phyloP scores from a whole-genome alignment of 2,113 vertebrate genomes.

The Talpa occidentalis region DNA sequence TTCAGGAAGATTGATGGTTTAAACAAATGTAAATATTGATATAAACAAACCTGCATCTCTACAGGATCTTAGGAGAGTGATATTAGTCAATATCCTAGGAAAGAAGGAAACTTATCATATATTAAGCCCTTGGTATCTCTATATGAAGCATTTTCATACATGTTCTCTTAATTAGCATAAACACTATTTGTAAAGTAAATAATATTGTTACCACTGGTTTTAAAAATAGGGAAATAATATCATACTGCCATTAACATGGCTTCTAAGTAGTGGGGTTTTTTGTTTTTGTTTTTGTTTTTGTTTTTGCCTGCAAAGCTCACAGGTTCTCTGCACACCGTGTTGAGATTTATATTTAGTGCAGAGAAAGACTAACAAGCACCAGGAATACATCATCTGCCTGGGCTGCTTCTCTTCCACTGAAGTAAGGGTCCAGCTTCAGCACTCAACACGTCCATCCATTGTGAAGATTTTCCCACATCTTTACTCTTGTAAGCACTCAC shows the following conservation, averaged over 20 bases:
- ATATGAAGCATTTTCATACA: not conserved
- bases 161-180: not conserved
- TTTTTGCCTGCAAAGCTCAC: not conserved
- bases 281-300: too few relatives aligned
- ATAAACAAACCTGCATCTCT: not conserved
- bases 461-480: not conserved
- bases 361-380: not conserved
- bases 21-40: slow-evolving; percentile 17
- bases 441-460: not conserved
- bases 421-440: not conserved
- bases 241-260: not conserved
- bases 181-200: not conserved
- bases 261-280: not conserved
- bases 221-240: not conserved
- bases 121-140: not conserved
- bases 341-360: not conserved
- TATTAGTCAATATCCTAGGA: not conserved
- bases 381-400: not conserved
- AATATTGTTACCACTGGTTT: not conserved
- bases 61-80: not conserved
- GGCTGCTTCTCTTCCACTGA: not conserved
- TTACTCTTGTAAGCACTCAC: not conserved
- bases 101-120: not conserved
- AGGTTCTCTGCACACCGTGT: not conserved
- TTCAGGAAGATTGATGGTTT: not conserved